phyloP scores from a whole-genome alignment of 2,113 vertebrate species.

The Rallus limicola region DNA sequence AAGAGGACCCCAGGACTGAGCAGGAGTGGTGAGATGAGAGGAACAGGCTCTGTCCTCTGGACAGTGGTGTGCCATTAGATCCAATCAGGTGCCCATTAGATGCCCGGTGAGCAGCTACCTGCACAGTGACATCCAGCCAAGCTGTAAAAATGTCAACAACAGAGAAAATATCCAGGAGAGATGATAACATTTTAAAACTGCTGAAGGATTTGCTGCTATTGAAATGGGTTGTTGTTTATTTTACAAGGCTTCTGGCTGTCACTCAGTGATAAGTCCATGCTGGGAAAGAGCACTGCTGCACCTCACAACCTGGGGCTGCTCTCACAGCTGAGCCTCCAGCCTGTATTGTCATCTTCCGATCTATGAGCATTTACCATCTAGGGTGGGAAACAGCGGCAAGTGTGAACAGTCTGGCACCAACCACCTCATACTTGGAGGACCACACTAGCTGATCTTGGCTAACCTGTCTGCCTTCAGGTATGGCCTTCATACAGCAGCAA shows the following conservation, averaged over 20 bases:
- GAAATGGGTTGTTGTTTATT: not conserved
- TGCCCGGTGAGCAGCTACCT: not conserved
- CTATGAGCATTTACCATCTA: not conserved
- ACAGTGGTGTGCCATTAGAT: not conserved
- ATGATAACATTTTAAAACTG: not conserved
- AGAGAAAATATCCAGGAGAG: not conserved
- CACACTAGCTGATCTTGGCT: not conserved
- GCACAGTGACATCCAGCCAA: not conserved
- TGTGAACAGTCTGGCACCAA: not conserved
- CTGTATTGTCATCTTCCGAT: not conserved
- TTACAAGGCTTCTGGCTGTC: not conserved
- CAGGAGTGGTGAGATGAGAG: not conserved
- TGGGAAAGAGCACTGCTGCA: not conserved
- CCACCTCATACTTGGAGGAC: not conserved
- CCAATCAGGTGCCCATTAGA: not conserved
- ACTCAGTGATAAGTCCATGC: rapidly evolving
- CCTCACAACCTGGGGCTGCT: not conserved
- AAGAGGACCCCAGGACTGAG: not conserved
- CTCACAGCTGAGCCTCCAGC: not conserved
- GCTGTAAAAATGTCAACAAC: not conserved
- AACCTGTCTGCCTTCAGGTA: not conserved
- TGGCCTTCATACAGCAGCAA: not conserved
- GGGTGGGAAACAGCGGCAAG: not conserved
- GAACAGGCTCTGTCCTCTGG: rapidly evolving
- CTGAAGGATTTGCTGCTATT: not conserved